Evolutionary conservation across 2,797 vertebrate genomes (phyloP), one percentile per base, ranked within the genome.

Genomic region (Enteromius trimaculatus): DNA sequence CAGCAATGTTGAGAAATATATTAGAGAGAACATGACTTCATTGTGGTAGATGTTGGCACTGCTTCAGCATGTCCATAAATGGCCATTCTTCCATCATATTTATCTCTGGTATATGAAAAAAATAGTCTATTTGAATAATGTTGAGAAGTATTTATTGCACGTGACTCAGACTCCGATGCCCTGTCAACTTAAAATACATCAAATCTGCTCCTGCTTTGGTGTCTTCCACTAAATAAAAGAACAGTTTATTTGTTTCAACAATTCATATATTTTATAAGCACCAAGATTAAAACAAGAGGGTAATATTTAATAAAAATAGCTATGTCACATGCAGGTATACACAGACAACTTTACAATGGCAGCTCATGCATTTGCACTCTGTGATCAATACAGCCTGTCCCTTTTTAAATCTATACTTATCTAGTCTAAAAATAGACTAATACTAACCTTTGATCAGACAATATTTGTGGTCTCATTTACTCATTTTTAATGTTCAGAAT

Each of bases 381-480:
- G 4, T 29, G 65, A 62, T 77, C 65, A 78, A 83, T 71, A 66
- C 19, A 71, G 76, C 62, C 29, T 26, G 29, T 49, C 29, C 62
- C 16, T 51, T 76, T 29, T 37, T 39, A 77, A 70, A 78, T 77
- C 75, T 77, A 83, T 78, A 47, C 11, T 34, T 77, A 26, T 47
- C 62, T 76, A 68, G 49, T 69, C 34, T 47, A 47, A 78, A 26
- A 71, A n/a, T 26, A 66, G 55, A 47, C 29, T 68, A 69, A 42
- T 60, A 60, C 64, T 68, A 37, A 53, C 23, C 31, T 80, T 80
- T 69, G 65, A 68, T 47, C 6, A 4, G 47, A 19, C 60, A 82
- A 69, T 83, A 76, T 83, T 82, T 47, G 74, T 77, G 39, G 62
- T 77, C 51, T 83, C 11, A 77, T 78, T 77, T 47, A 31, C 26